Conservation (phyloP, 2,888 invertebrate species). For the Camponotus fellah region DNA sequence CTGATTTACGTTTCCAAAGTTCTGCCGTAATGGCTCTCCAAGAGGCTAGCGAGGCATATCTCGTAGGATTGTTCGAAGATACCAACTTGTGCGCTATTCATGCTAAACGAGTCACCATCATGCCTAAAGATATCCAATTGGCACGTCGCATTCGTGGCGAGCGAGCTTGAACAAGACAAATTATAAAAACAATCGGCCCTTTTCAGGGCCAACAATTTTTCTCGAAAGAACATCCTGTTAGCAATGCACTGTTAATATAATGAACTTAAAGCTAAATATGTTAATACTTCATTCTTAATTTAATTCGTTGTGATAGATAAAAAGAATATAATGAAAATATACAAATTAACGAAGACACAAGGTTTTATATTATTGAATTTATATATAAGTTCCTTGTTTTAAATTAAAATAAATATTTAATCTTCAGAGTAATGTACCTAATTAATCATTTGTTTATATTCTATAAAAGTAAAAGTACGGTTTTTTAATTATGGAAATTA, state of each 20-base stretch:
- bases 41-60: constrained; percentile 84
- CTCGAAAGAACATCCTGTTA: constrained; percentile 18
- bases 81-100: constrained; percentile 71
- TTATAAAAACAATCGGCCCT: constrained; percentile 66
- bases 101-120: constrained; percentile 70
- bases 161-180: constrained; percentile 88
- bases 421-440: too few species aligned
- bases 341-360: too few species aligned
- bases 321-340: too few species aligned
- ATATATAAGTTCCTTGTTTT: too few species aligned
- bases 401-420: too few species aligned
- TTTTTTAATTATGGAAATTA: background rate
- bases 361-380: too few species aligned
- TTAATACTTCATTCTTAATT: too few species aligned
- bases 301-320: too few species aligned
- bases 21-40: constrained; percentile 91
- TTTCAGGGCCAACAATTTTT: constrained; percentile 73
- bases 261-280: background rate
- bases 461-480: background rate
- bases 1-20: constrained; percentile 90
- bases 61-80: constrained; percentile 70
- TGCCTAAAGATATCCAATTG: constrained; percentile 73
- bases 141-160: constrained; percentile 92
- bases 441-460: too few species aligned
- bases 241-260: background rate